A percentile compares a stretch with the other conserved stretches of the same genome.
phyloP scores from a whole-genome alignment of 2,888 invertebrate genomes.

The Parnassius apollo region DNA sequence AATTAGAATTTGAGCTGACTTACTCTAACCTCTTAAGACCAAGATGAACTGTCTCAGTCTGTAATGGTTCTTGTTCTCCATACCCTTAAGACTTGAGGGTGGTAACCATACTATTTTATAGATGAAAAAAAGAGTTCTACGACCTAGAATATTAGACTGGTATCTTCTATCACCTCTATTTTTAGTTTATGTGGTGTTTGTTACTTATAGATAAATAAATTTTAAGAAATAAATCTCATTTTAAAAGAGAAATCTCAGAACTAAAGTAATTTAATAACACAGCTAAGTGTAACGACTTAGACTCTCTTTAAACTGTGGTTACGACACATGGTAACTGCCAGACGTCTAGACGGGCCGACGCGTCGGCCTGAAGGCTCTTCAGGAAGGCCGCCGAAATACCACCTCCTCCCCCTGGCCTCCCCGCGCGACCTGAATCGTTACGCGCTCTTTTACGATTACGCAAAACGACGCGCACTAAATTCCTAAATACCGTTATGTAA shows the following conservation, averaged over 20 bases:
- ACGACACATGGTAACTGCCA: constrained; percentile 52
- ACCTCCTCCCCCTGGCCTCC: constrained; percentile 30
- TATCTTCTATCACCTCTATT: too few species aligned
- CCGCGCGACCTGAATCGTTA: constrained; percentile 29
- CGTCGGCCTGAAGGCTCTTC: constrained; percentile 61
- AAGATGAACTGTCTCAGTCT: too few species aligned
- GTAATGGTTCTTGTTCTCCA: too few species aligned
- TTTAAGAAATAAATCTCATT: constrained; percentile 3
- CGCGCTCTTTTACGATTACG: constrained; percentile 37
- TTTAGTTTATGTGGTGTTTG: too few species aligned
- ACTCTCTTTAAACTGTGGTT: constrained; percentile 15
- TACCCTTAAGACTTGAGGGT: too few species aligned
- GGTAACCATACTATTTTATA: too few species aligned
- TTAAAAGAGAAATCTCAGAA: constrained; percentile 11
- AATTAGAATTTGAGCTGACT: too few species aligned
- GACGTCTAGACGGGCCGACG: constrained; percentile 70
- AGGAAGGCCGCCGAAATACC: constrained; percentile 56
- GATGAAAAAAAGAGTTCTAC: too few species aligned
- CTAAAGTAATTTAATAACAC: constrained; percentile 24
- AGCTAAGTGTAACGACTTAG: constrained; percentile 36
- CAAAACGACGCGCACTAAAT: constrained; percentile 38
- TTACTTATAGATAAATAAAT: too few species aligned
- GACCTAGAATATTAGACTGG: too few species aligned
- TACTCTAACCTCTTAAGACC: too few species aligned
- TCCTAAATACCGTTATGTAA: constrained; percentile 29